A percentile compares a stretch with the other conserved stretches of the same genome.
Conservation (phyloP, 2,113 vertebrate genomes). For the Procavia capensis region DNA sequence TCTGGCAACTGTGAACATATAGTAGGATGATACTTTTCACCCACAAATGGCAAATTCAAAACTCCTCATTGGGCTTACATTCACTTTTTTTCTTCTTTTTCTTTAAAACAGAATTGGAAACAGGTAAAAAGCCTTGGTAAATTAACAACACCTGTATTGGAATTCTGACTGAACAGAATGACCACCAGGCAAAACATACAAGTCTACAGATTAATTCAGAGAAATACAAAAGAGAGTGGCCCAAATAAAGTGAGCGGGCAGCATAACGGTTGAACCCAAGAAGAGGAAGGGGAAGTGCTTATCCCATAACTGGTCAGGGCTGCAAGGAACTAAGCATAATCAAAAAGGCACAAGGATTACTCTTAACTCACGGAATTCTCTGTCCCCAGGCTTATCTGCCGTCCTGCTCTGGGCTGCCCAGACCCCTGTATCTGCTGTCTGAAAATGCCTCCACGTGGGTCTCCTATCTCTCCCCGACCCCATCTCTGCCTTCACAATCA, state of each 20-base stretch:
- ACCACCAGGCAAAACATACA: background rate
- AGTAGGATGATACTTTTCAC: background rate
- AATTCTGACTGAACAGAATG: background rate
- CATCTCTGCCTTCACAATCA: background rate
- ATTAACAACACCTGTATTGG: background rate
- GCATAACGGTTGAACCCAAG: background rate
- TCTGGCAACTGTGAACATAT: background rate
- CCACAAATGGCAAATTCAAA: background rate
- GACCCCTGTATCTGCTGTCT: background rate
- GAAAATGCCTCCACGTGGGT: background rate
- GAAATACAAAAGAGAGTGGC: background rate
- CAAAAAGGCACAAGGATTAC: background rate
- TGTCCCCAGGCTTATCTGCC: background rate
- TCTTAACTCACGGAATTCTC: background rate
- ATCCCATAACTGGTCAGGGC: background rate
- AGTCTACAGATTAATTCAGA: background rate
- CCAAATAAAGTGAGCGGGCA: background rate
- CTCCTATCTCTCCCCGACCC: background rate
- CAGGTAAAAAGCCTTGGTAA: background rate
- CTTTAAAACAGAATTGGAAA: background rate
- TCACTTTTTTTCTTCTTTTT: background rate
- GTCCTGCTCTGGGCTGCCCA: background rate
- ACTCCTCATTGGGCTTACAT: background rate
- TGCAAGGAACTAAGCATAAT: background rate
- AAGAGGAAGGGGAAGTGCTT: background rate